These are phyloP conservation scores for Melanotaenia boesemani DNA, from an alignment of 2,797 vertebrate genomes.

Conservation along the genomic window DNA sequence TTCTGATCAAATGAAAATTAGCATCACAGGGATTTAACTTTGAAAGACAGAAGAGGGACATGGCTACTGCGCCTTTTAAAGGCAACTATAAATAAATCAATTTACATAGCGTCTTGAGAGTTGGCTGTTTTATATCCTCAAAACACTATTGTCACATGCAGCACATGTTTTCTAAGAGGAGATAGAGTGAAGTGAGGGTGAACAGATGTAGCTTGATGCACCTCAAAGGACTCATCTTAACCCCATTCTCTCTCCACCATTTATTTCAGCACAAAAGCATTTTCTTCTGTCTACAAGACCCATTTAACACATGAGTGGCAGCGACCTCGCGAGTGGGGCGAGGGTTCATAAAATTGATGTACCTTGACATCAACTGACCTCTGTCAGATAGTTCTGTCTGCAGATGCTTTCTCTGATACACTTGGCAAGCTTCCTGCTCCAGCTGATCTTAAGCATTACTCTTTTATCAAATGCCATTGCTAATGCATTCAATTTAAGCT, in stretches of 20 bases:
- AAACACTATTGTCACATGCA: neutral
- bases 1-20: constrained; percentile 5
- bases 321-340: constrained; percentile 39
- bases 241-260: constrained; percentile 72
- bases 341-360: constrained; percentile 76
- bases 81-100: constrained; percentile 28
- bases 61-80: constrained; percentile 21
- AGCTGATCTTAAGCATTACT: constrained; percentile 11
- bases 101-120: constrained; percentile 23
- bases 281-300: constrained; percentile 73
- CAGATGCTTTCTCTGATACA: constrained; percentile 38
- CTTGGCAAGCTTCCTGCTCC: constrained; percentile 17
- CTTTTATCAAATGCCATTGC: constrained; percentile 4
- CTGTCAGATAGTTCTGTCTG: constrained; percentile 52
- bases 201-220: constrained; percentile 72
- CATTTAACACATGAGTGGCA: constrained; percentile 80
- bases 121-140: constrained; percentile 22
- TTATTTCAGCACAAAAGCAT: constrained; percentile 75
- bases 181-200: constrained; percentile 20
- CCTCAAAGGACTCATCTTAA: constrained; percentile 74
- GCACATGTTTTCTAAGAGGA: constrained; percentile 10
- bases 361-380: constrained; percentile 74
- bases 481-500: constrained; percentile 19
- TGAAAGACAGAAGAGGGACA: constrained; percentile 11
- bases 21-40: constrained; percentile 10